phyloP scores from a whole-genome alignment of 2,113 vertebrate species.

The Protomyctophum bolini region DNA sequence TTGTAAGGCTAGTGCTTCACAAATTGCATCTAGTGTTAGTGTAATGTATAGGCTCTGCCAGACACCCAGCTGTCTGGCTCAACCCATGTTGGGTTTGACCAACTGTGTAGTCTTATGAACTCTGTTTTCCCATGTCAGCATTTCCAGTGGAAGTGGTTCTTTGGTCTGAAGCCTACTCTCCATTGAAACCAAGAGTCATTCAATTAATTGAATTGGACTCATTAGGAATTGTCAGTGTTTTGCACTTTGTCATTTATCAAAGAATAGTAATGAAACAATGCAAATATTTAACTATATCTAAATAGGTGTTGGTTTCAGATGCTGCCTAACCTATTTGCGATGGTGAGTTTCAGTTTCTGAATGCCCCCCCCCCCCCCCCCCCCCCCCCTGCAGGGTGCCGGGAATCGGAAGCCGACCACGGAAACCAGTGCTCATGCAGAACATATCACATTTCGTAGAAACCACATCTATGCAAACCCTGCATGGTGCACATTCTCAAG shows the following conservation, averaged over 20 bases:
- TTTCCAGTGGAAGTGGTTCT: no score
- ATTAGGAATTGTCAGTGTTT: no score
- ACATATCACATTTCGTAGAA: background rate
- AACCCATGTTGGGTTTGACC: no score
- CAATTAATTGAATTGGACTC: no score
- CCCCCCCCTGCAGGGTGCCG: background rate
- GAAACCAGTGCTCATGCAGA: background rate
- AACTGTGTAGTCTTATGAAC: no score
- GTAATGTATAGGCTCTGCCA: constrained; percentile 2
- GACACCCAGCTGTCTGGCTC: no score
- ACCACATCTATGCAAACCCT: background rate
- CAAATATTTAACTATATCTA: constrained; percentile 8
- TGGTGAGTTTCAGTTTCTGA: background rate
- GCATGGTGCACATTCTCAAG: background rate
- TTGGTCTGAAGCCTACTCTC: no score
- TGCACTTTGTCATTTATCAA: no score
- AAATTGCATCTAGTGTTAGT: background rate
- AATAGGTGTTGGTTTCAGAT: constrained; percentile 10
- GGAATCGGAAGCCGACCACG: constrained; percentile 15
- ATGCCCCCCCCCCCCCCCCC: background rate
- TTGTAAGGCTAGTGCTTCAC: background rate
- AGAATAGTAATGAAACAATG: no score
- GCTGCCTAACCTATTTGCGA: background rate
- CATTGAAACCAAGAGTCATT: no score
- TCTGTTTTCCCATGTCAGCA: no score